Conservation (phyloP, 2,888 invertebrate species). For the Dolichomitus sp. region DNA sequence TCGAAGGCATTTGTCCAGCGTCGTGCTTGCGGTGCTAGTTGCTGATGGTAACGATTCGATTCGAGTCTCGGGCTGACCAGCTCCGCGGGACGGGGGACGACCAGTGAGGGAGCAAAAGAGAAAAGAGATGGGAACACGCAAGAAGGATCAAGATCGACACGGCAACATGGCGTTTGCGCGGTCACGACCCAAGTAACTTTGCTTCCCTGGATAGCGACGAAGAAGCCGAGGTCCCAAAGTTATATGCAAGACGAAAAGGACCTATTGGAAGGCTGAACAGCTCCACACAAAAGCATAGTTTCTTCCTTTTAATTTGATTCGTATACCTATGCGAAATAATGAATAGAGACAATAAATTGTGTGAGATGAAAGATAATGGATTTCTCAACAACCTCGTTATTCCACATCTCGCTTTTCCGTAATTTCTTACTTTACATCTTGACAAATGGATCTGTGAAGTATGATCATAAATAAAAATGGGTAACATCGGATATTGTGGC, state of each 20-base stretch:
- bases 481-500: not conserved
- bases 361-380: too few species aligned
- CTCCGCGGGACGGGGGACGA: not conserved
- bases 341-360: too few species aligned
- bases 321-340: too few species aligned
- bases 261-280: slow-evolving; percentile 23
- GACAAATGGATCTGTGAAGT: not conserved
- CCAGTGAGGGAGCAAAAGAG: not conserved
- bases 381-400: too few species aligned
- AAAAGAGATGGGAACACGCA: not conserved
- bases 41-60: slow-evolving; percentile 79
- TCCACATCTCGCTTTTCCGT: too few species aligned
- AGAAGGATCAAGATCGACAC: slow-evolving; percentile 1
- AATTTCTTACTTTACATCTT: not conserved
- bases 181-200: slow-evolving; percentile 37
- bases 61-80: slow-evolving; percentile 71
- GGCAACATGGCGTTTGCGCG: slow-evolving; percentile 23
- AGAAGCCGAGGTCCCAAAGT: slow-evolving; percentile 12
- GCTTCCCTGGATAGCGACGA: slow-evolving; percentile 15
- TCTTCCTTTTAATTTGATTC: too few species aligned
- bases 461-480: not conserved
- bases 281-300: not conserved
- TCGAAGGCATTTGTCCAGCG: slow-evolving; percentile 82
- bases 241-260: slow-evolving; percentile 27
- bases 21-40: slow-evolving; percentile 80